Conservation (phyloP, 2,888 invertebrate genomes). For the Lottia scabra region DNA sequence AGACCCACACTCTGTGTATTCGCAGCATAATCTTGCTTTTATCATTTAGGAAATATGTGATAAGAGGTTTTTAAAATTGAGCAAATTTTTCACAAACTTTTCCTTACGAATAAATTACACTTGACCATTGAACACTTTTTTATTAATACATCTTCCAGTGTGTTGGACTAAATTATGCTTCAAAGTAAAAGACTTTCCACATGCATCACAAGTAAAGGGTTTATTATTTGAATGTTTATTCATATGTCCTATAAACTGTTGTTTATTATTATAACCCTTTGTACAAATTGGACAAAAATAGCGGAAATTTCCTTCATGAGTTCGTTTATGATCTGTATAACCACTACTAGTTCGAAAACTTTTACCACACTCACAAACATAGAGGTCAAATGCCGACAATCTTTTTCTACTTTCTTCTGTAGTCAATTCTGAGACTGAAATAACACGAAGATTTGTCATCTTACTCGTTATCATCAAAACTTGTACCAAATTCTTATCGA, state of each 20-base stretch:
- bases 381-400: background rate
- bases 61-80: too few relatives aligned
- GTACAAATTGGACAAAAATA: slow-evolving; percentile 26
- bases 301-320: background rate
- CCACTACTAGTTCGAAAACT: background rate
- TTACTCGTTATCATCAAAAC: too few relatives aligned
- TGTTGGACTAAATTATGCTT: slow-evolving; percentile 17
- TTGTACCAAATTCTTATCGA: too few relatives aligned
- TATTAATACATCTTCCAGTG: slow-evolving; percentile 10
- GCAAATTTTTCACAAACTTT: too few relatives aligned
- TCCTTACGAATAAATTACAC: too few relatives aligned
- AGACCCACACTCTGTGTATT: too few relatives aligned
- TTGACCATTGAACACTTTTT: too few relatives aligned
- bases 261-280: slow-evolving; percentile 24
- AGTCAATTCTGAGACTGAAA: too few relatives aligned
- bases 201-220: slow-evolving; percentile 17
- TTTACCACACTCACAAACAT: slow-evolving; percentile 2
- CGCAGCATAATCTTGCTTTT: too few relatives aligned
- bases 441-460: too few relatives aligned
- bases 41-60: too few relatives aligned
- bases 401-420: too few relatives aligned
- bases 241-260: slow-evolving; percentile 30
- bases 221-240: slow-evolving; percentile 22
- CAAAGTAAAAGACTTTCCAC: slow-evolving; percentile 14
- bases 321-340: background rate